Base-by-base conservation (phyloP, 1,140 invertebrate genomes). In the Archegozetes longisetosus region DNA sequence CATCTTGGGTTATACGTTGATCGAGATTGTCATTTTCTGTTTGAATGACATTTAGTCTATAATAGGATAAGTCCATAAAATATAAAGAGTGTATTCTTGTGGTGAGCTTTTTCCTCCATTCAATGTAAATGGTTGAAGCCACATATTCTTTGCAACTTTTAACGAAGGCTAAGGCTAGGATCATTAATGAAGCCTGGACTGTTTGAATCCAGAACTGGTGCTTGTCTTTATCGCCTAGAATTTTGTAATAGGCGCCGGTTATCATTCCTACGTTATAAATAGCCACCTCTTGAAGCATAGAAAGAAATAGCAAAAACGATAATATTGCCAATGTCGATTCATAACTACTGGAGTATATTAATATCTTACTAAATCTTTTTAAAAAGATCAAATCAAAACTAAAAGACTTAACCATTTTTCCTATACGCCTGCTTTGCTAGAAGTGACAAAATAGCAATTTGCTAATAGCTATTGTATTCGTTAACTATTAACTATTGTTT, bases 1-100 rank as follows among this genome's bases (percentile, higher is more conserved):
- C 72, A 71, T 80, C 79, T 66, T 79, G 76, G 17, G 78, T 77
- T 27, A 80, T 79, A 46, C 79, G 65, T 65, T 80, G 78, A 64
- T 80, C 79, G 9, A 77, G 76, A 67, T 80, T 79, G 65, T 79
- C 78, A 40, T 77, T 4, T 58, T 72, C 70, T 40, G 6, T 40
- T 53, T 74, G 68, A 4, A 77, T 28, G 24, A 76, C 69, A 70
- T 78, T 79, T 20, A 79, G 60, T 13, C 70, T 66, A 65, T 78
- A 79, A 62, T 75, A 79, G 14, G 71, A 65, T 48, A 73, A 69
- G 32, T 73, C 71, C 27, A 62, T 68, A 66, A 79, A 79, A 67
- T 80, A 79, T 17, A 67, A 40, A n/a, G 64, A 27, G 64, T 80
- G 78, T 12, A 79, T 61, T 46, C 64, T 59, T 52, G 60, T 65